Conservation (phyloP, 2,797 vertebrate genomes). For the Microcaecilia unicolor region DNA sequence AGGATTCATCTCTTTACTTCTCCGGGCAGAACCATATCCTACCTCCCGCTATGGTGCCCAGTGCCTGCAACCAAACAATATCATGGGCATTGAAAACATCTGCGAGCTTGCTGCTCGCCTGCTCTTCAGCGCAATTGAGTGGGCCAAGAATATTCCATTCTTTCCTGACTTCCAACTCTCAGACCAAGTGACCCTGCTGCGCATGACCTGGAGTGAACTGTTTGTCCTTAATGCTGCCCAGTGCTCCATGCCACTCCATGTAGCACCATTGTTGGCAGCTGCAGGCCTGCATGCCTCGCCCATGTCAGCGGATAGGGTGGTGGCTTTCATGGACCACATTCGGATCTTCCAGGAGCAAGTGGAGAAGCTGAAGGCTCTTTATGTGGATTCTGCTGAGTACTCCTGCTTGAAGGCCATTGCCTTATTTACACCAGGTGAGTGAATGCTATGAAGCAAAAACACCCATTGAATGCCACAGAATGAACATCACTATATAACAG, state of each 20-base stretch:
- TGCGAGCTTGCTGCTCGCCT: constrained; percentile 77
- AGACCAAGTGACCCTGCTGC: constrained; percentile 73
- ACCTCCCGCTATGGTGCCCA: constrained; percentile 72
- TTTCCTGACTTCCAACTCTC: constrained; percentile 79
- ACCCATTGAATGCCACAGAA: too few species aligned
- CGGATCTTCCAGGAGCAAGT: constrained; percentile 82
- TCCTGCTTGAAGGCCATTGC: constrained; percentile 79
- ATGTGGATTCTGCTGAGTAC: constrained; percentile 74
- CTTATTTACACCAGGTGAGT: constrained; percentile 77
- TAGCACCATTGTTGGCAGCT: constrained; percentile 70
- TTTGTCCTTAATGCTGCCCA: constrained; percentile 79
- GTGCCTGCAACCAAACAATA: constrained; percentile 79
- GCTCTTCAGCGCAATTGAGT: constrained; percentile 77
- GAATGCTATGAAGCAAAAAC: too few species aligned
- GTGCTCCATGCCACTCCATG: constrained; percentile 75
- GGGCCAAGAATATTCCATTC: constrained; percentile 84
- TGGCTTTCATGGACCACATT: constrained; percentile 84
- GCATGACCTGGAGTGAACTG: constrained; percentile 80
- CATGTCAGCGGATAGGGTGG: constrained; percentile 72
- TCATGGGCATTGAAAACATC: constrained; percentile 81
- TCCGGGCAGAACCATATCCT: constrained; percentile 76
- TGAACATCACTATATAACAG: too few species aligned
- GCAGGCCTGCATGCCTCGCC: constrained; percentile 77
- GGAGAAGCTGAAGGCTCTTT: constrained; percentile 78
- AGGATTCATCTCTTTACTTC: constrained; percentile 72